A percentile compares a stretch with the other conserved stretches of the same genome.
Conservation (phyloP, 1,140 invertebrate genomes). For the Bombus balteatus region DNA sequence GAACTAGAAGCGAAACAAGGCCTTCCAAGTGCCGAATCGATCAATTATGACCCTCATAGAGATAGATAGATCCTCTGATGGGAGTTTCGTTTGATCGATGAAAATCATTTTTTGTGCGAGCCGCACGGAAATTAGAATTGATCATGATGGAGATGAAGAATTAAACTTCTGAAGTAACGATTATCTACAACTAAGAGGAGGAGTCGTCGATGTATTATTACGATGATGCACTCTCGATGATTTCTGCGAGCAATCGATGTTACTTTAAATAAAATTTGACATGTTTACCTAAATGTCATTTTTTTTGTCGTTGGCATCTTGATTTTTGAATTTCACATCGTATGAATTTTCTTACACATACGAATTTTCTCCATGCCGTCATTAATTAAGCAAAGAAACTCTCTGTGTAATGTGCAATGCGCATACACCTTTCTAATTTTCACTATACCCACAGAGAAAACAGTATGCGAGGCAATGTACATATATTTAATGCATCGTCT, state of each 20-base stretch:
- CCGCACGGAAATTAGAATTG: background rate
- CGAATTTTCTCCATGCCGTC: too few relatives aligned
- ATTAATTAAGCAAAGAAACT: too few relatives aligned
- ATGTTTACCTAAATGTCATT: background rate
- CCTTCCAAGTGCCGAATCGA: constrained; percentile 15
- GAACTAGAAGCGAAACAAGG: background rate
- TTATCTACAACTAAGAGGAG: constrained; percentile 2
- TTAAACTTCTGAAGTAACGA: background rate
- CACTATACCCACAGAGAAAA: background rate
- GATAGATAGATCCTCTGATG: constrained; percentile 13
- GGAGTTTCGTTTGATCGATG: background rate
- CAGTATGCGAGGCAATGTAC: background rate
- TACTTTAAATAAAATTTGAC: background rate
- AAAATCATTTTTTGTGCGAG: background rate
- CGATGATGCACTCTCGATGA: background rate
- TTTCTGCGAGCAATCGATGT: background rate
- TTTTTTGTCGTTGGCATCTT: too few relatives aligned
- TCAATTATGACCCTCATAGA: constrained; percentile 19
- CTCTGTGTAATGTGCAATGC: too few relatives aligned
- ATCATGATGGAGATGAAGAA: constrained; percentile 8
- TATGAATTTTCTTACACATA: too few relatives aligned
- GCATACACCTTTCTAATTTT: background rate
- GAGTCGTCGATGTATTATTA: background rate
- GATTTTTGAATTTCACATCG: too few relatives aligned
- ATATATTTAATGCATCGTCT: background rate